A percentile compares a stretch with the other conserved stretches of the same genome.
These are phyloP conservation scores for Sarcophaga variegata DNA, from an alignment of 2,888 invertebrate genomes.

Conservation along the genomic window DNA sequence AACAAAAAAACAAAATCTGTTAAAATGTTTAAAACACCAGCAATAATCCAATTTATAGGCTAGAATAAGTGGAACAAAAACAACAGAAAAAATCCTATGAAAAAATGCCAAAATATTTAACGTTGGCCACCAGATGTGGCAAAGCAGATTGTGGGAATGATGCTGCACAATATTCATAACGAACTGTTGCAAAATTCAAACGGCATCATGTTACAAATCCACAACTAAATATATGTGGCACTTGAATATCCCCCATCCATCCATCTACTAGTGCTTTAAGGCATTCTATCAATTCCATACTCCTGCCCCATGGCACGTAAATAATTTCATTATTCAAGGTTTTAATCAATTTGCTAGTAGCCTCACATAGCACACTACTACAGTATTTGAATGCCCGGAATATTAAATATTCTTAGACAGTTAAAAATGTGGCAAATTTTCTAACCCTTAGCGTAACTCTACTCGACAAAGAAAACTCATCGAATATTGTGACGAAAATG, in stretches of 20 bases:
- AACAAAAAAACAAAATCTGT: slow-evolving; percentile 70
- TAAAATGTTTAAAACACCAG: slow-evolving; percentile 74
- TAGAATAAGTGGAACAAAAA: slow-evolving; percentile 56
- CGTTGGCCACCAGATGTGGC: not conserved
- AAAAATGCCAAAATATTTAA: slow-evolving; percentile 25
- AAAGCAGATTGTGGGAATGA: not conserved
- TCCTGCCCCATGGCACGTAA: slow-evolving; percentile 30
- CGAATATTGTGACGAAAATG: too few relatives aligned
- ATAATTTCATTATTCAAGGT: slow-evolving; percentile 29
- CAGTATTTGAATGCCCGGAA: too few relatives aligned
- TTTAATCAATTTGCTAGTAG: not conserved
- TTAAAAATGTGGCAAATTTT: too few relatives aligned
- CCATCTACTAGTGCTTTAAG: not conserved
- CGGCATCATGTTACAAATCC: slow-evolving; percentile 12
- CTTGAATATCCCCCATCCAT: not conserved
- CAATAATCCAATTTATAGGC: slow-evolving; percentile 75
- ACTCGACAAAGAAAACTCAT: too few relatives aligned
- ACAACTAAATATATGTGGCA: slow-evolving; percentile 10
- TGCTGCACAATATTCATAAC: slow-evolving; percentile 44
- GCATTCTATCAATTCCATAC: not conserved
- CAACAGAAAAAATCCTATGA: not conserved
- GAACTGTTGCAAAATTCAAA: slow-evolving; percentile 48
- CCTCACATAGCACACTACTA: too few relatives aligned
- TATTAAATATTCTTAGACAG: too few relatives aligned
- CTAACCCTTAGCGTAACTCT: too few relatives aligned